Percentiles rank a stretch among this genome's conserved stretches.
Evolutionary conservation across 2,888 invertebrate genomes (phyloP).

Genomic region (Apantesis nais): DNA sequence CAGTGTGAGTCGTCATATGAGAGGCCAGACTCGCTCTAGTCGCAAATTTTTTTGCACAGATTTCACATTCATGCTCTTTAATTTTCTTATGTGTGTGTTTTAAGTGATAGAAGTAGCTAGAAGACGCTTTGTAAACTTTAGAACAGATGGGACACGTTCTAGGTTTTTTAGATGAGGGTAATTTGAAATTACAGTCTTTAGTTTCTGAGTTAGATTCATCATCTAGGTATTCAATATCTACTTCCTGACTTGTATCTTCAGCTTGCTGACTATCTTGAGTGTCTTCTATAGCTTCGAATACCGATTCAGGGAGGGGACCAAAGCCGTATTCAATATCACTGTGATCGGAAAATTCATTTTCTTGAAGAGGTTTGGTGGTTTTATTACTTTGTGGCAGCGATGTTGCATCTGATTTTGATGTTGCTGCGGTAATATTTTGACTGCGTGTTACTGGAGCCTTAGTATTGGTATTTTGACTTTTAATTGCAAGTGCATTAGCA

Average conservation of each 20-base stretch:
- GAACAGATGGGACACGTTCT: constrained; percentile 79
- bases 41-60: constrained; percentile 79
- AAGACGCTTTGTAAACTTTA: constrained; percentile 76
- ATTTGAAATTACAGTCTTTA: background rate
- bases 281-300: constrained; percentile 69
- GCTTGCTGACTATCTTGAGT: constrained; percentile 54
- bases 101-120: constrained; percentile 83
- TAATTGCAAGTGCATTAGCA: background rate
- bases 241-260: constrained; percentile 11
- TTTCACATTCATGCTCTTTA: constrained; percentile 77
- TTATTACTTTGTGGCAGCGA: background rate
- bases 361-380: constrained; percentile 10
- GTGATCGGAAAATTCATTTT: constrained; percentile 63
- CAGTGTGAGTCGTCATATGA: constrained; percentile 77
- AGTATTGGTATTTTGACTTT: background rate
- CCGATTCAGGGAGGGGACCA: constrained; percentile 63
- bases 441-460: background rate
- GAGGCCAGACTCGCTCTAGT: constrained; percentile 73
- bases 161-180: constrained; percentile 36
- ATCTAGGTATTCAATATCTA: constrained; percentile 8
- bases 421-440: background rate
- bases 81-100: constrained; percentile 76
- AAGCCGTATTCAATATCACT: constrained; percentile 62
- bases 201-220: constrained; percentile 10
- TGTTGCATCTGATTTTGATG: background rate